These are phyloP conservation scores for Erebia epiphron DNA, from an alignment of 2,888 invertebrate species.

Conservation along the genomic window DNA sequence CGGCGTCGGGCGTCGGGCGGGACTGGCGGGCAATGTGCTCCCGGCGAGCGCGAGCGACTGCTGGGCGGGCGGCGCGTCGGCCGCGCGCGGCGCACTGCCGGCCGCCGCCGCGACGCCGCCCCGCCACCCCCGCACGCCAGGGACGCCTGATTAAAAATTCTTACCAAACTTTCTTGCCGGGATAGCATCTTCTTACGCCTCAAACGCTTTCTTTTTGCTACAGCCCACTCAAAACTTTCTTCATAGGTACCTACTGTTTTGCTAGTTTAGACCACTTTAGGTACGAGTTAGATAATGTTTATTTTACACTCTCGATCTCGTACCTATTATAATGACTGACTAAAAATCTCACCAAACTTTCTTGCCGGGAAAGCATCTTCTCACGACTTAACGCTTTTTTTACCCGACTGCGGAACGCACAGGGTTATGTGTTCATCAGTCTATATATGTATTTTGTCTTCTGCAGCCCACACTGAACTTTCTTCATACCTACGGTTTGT, in stretches of 20 bases:
- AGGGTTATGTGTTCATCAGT: too few relatives aligned
- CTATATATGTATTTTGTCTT: too few relatives aligned
- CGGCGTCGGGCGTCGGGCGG: constrained; percentile 43
- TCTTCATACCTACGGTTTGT: constrained; percentile 28
- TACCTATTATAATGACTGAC: too few relatives aligned
- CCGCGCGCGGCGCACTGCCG: constrained; percentile 83
- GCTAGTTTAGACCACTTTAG: constrained; percentile 33
- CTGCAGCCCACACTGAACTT: constrained; percentile 26
- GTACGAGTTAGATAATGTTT: constrained; percentile 54
- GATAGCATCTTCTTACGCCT: constrained; percentile 39
- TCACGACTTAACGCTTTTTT: constrained; percentile 36
- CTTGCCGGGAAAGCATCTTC: constrained; percentile 37
- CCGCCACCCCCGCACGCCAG: constrained; percentile 50
- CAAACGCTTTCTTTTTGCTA: constrained; percentile 34
- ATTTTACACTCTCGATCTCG: not conserved
- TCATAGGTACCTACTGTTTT: constrained; percentile 29
- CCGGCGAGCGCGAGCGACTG: constrained; percentile 56
- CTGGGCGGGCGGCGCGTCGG: constrained; percentile 77
- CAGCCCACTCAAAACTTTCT: constrained; percentile 35
- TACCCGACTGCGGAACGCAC: too few relatives aligned
- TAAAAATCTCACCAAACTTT: constrained; percentile 67
- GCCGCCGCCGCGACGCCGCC: constrained; percentile 65
- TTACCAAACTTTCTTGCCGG: constrained; percentile 60
- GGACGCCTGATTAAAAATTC: constrained; percentile 75
- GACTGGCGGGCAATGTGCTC: constrained; percentile 40